Percentiles rank a stretch among this genome's conserved stretches.
phyloP scores from a whole-genome alignment of 2,113 vertebrate species.

The Trematocara zebra region DNA sequence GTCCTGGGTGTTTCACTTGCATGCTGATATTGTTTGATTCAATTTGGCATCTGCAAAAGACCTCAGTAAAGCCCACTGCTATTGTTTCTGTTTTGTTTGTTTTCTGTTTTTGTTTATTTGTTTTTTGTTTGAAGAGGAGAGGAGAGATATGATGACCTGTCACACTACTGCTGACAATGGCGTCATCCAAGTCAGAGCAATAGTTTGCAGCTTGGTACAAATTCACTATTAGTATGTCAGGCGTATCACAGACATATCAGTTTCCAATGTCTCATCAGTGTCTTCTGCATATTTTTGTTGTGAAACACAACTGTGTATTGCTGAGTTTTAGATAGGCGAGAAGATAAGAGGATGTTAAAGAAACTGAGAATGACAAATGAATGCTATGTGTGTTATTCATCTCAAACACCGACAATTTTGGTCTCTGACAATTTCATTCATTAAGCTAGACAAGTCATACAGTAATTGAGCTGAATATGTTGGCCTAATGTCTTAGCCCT shows the following conservation, averaged over 20 bases:
- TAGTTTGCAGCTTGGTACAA: not conserved
- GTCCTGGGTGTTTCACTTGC: slow-evolving; percentile 43
- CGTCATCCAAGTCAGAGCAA: slow-evolving; percentile 1
- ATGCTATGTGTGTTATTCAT: slow-evolving; percentile 26
- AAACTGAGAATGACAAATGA: slow-evolving; percentile 14
- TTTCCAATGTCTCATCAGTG: not conserved
- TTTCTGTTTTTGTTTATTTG: not conserved
- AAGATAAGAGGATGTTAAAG: not conserved
- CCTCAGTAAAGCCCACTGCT: slow-evolving; percentile 29
- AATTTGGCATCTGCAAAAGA: slow-evolving; percentile 41
- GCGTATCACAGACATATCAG: not conserved
- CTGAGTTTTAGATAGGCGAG: not conserved
- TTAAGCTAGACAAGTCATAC: slow-evolving; percentile 27
- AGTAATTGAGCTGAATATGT: slow-evolving; percentile 47
- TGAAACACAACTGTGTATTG: not conserved
- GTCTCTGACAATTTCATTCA: slow-evolving; percentile 40
- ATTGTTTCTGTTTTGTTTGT: not conserved
- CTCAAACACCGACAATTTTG: slow-evolving; percentile 23
- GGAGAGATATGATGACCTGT: slow-evolving; percentile 10
- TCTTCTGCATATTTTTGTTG: not conserved
- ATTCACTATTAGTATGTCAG: not conserved
- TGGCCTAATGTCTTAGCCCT: slow-evolving; percentile 30
- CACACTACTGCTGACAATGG: slow-evolving; percentile 32
- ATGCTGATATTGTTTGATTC: slow-evolving; percentile 51
- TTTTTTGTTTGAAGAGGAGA: not conserved